These are phyloP conservation scores for human DNA, from an alignment of 2,113 vertebrate genomes.

Conservation along the genomic window GRCh38 chr14:57281501-57282000, in stretches of 20 bases:
- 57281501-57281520: not conserved
- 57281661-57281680: not conserved
- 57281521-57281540: not conserved
- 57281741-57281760: not conserved
- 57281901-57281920: not conserved
- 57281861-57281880: not conserved
- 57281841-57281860: not conserved
- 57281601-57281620: not conserved
- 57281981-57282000: not conserved
- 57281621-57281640: not conserved
- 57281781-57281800: not conserved
- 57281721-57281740: not conserved
- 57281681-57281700: not conserved
- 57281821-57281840: not conserved
- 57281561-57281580: not conserved
- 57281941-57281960: not conserved
- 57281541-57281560: not conserved
- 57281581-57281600: not conserved
- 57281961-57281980: not conserved
- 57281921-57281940: not conserved
- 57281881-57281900: not conserved
- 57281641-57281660: not conserved
- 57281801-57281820: not conserved
- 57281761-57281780: not conserved
- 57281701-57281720: not conserved